Evolutionary conservation across 2,797 vertebrate species (phyloP).

Genomic region (Esox masquinongy): DNA sequence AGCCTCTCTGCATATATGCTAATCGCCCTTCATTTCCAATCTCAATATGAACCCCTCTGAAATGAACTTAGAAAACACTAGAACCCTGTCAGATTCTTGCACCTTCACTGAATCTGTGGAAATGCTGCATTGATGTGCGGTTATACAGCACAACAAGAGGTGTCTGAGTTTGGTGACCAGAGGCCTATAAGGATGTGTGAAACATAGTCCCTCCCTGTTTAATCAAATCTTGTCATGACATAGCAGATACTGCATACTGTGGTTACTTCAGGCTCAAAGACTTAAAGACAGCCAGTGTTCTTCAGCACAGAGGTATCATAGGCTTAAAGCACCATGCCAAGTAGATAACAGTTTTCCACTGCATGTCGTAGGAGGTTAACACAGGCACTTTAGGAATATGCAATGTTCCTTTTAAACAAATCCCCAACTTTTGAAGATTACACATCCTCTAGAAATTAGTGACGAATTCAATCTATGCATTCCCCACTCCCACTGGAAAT

Average conservation of each 20-base stretch:
- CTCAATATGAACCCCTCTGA: slow-evolving; percentile 60
- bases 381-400: slow-evolving; percentile 27
- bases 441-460: slow-evolving; percentile 35
- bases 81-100: slow-evolving; percentile 23
- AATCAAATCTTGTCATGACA: slow-evolving; percentile 49
- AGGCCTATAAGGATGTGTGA: slow-evolving; percentile 36
- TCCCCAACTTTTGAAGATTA: slow-evolving; percentile 33
- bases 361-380: slow-evolving; percentile 32
- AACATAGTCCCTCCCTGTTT: slow-evolving; percentile 41
- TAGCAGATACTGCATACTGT: slow-evolving; percentile 47
- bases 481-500: slow-evolving; percentile 26
- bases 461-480: slow-evolving; percentile 38
- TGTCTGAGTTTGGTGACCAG: slow-evolving; percentile 29
- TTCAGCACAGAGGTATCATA: slow-evolving; percentile 24
- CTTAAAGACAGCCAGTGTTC: slow-evolving; percentile 17
- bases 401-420: slow-evolving; percentile 39
- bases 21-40: slow-evolving; percentile 64
- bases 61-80: slow-evolving; percentile 44
- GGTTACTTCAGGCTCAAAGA: slow-evolving; percentile 25
- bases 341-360: slow-evolving; percentile 27
- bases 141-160: slow-evolving; percentile 21
- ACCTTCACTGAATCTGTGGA: slow-evolving; percentile 33
- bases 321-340: slow-evolving; percentile 21
- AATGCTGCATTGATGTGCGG: slow-evolving; percentile 23
- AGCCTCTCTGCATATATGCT: slow-evolving; percentile 72